Conservation (phyloP, 2,888 invertebrate genomes). For the Standfussiana lucernea region DNA sequence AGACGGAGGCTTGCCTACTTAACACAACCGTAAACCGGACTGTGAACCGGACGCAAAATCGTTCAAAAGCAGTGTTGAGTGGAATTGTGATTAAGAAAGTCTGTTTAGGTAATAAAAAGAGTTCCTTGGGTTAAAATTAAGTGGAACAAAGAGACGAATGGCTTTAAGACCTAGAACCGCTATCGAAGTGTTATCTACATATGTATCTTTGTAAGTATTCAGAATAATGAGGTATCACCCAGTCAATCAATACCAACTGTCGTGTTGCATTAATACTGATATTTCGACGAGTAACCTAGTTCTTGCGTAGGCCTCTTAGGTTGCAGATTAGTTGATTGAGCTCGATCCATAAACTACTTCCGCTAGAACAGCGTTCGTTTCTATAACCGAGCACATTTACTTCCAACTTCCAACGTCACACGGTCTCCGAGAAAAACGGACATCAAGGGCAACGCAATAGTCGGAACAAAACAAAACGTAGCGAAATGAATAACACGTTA, state of each 20-base stretch:
- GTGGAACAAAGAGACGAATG: background rate
- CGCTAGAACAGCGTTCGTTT: conserved; percentile 28
- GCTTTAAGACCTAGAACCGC: background rate
- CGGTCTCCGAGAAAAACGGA: background rate
- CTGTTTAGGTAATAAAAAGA: background rate
- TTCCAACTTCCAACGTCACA: conserved; percentile 15
- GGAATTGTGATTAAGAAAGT: background rate
- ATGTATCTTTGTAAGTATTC: conserved; percentile 3
- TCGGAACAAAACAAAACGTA: background rate
- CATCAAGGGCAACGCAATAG: background rate
- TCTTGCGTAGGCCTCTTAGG: conserved; percentile 25
- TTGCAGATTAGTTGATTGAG: conserved; percentile 45
- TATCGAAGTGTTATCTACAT: background rate
- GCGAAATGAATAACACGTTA: background rate
- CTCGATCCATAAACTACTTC: conserved; percentile 38
- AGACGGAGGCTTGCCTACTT: conserved; percentile 21
- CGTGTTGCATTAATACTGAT: background rate
- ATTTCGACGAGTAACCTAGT: conserved; percentile 16
- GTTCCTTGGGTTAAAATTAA: background rate
- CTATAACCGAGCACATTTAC: conserved; percentile 5
- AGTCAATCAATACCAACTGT: background rate
- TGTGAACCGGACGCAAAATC: background rate
- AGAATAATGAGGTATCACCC: background rate
- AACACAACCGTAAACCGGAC: conserved; percentile 23
- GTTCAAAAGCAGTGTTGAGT: conserved; percentile 1